Conservation (phyloP, 2,797 vertebrate genomes). For the Enteromius afrohamiltoni region DNA sequence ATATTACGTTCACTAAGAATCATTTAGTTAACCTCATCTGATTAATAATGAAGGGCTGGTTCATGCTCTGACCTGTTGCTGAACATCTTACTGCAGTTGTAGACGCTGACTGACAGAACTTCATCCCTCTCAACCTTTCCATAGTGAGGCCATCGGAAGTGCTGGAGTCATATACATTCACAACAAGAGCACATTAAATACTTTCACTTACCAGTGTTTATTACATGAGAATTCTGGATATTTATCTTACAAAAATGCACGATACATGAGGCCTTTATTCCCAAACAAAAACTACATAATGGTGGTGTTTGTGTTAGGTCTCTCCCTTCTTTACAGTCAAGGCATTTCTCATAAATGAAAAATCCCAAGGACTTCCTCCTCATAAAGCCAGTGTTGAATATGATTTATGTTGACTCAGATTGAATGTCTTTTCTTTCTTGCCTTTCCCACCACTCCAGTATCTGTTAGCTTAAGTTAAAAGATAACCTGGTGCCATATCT, state of each 20-base stretch:
- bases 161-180: slow-evolving; percentile 66
- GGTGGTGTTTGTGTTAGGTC: background rate
- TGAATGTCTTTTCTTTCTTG: background rate
- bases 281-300: background rate
- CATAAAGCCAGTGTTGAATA: background rate
- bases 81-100: slow-evolving; percentile 91
- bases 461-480: slow-evolving; percentile 53
- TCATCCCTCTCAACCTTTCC: slow-evolving; percentile 82
- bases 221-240: too few species aligned
- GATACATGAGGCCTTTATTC: too few species aligned
- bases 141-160: slow-evolving; percentile 91
- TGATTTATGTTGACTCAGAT: background rate
- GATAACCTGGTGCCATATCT: slow-evolving; percentile 42
- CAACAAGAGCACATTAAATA: background rate
- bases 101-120: slow-evolving; percentile 83
- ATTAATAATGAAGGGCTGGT: background rate
- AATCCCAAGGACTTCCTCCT: slow-evolving; percentile 14
- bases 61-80: slow-evolving; percentile 82
- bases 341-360: slow-evolving; percentile 20
- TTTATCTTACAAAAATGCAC: too few species aligned
- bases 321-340: background rate
- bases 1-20: background rate
- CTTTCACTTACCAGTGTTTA: too few species aligned
- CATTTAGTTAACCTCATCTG: background rate
- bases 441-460: background rate